phyloP scores from a whole-genome alignment of 1,140 invertebrate species.

The Fopius arisanus region DNA sequence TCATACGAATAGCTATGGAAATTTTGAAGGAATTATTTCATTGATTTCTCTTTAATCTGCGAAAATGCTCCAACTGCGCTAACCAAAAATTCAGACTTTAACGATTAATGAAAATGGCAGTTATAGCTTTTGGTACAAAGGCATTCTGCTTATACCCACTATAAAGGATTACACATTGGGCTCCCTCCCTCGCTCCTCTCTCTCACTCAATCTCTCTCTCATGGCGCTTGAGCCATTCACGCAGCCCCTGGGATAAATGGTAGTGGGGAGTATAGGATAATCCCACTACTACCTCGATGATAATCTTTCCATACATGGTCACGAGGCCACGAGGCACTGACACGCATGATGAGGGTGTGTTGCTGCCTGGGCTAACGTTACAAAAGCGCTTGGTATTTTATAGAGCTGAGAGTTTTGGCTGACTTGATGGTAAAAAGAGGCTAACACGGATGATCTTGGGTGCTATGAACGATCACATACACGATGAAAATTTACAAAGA shows the following conservation, averaged over 20 bases:
- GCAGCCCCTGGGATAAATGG: constrained; percentile 4
- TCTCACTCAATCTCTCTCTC: no score
- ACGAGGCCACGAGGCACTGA: neutral
- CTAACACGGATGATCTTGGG: constrained; percentile 11
- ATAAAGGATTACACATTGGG: constrained; percentile 51
- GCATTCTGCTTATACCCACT: constrained; percentile 27
- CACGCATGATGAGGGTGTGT: constrained; percentile 31
- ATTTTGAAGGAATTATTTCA: no score
- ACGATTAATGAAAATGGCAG: constrained; percentile 12
- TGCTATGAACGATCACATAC: neutral
- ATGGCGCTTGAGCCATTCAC: neutral
- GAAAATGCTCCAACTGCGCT: no score
- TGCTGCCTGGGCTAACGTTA: neutral
- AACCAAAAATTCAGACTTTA: neutral
- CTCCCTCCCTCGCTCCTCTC: constrained; percentile 37
- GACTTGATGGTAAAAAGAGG: neutral
- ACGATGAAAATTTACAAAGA: constrained; percentile 14
- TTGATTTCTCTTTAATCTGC: no score
- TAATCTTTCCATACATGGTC: constrained; percentile 56
- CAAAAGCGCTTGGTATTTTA: neutral
- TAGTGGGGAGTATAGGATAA: constrained; percentile 47
- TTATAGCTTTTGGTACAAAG: constrained; percentile 30
- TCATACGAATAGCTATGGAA: no score
- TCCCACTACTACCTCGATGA: constrained; percentile 58
- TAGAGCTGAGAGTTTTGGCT: neutral